These are phyloP conservation scores for Carduelis carduelis DNA, from an alignment of 2,797 vertebrate species.

Conservation along the genomic window DNA sequence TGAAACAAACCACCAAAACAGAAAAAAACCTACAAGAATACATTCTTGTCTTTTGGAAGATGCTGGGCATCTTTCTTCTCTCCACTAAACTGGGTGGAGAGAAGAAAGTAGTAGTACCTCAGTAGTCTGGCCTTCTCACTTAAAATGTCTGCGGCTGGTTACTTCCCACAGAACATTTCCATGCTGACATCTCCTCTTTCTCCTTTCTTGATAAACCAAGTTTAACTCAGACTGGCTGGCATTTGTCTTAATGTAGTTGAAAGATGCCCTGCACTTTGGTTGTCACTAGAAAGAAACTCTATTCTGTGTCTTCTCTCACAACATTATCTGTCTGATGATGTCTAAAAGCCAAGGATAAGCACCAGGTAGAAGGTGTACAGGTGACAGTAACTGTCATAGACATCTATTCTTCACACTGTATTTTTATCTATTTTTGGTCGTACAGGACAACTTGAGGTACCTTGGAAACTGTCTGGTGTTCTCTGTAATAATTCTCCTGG, in stretches of 20 bases:
- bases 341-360: background rate
- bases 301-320: background rate
- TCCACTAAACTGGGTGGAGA: background rate
- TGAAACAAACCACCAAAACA: background rate
- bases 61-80: background rate
- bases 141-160: background rate
- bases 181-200: background rate
- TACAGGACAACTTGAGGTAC: background rate
- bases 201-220: background rate
- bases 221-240: background rate
- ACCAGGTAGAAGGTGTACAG: background rate
- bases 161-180: background rate
- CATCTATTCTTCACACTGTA: background rate
- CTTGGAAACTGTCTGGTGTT: background rate
- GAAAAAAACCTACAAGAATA: background rate
- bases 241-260: background rate
- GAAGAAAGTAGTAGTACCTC: too few species aligned
- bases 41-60: background rate
- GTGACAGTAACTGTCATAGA: background rate
- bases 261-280: background rate
- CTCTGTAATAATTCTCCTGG: background rate
- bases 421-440: background rate
- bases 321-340: background rate
- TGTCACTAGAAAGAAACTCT: fast-evolving
- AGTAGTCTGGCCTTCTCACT: background rate